Evolutionary conservation across 2,888 invertebrate genomes (phyloP).

Genomic region (Rhagium mordax): DNA sequence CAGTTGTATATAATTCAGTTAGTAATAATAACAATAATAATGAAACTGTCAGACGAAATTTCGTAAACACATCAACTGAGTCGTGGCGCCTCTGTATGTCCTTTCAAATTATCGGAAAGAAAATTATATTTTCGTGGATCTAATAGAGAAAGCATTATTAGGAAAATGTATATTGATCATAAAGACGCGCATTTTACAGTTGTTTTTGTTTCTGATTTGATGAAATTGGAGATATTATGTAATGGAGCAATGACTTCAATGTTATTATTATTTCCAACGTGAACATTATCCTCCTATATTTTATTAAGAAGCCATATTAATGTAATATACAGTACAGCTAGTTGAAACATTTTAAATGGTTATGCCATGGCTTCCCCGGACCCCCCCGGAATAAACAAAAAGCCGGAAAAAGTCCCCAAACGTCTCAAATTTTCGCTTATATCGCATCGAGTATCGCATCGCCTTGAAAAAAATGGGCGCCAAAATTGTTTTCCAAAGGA

Average conservation of each 20-base stretch:
- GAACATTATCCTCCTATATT: not conserved
- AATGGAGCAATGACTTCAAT: not conserved
- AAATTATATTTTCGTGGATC: constrained; percentile 25
- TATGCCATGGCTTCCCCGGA: too few species aligned
- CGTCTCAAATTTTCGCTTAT: too few species aligned
- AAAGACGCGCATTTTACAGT: constrained; percentile 10
- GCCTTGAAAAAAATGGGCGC: too few species aligned
- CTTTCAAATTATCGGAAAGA: constrained; percentile 27
- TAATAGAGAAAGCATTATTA: constrained; percentile 13
- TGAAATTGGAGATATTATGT: not conserved
- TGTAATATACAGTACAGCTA: too few species aligned
- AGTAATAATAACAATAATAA: constrained; percentile 13
- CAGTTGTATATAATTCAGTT: constrained; percentile 12
- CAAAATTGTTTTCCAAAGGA: too few species aligned
- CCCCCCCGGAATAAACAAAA: too few species aligned
- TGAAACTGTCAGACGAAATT: constrained; percentile 23
- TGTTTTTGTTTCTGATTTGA: constrained; percentile 15
- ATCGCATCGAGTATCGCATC: too few species aligned
- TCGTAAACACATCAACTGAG: constrained; percentile 24
- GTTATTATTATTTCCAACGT: not conserved
- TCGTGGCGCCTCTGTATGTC: constrained; percentile 25
- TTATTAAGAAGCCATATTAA: too few species aligned
- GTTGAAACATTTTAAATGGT: too few species aligned
- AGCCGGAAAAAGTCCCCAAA: too few species aligned
- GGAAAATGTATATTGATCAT: constrained; percentile 22